Evolutionary conservation across 2,888 invertebrate species (phyloP), one percentile per base, ranked within the genome.

Genomic region (Melinaea marsaeus): DNA sequence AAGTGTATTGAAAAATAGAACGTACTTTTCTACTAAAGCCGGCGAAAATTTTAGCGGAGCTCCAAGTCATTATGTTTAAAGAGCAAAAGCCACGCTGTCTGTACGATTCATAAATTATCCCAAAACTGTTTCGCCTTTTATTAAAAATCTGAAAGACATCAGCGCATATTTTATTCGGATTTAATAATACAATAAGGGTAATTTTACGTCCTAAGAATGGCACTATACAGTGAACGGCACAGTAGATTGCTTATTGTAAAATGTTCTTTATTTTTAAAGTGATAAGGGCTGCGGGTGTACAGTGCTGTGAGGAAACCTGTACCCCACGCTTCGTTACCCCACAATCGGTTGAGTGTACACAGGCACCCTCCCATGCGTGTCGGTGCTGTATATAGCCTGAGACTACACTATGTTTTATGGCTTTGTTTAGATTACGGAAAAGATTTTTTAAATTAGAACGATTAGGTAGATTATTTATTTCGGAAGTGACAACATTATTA

Each of bases 241-340:
- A 32, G n/a, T 58, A 32, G 9, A 42, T 34, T 2, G 2, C 56
- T 54, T 45, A 32, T n/a, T 4, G 32, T 7, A 57, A 59, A 47
- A 33, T 45, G 45, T 22, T 3, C 57, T 13, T 51, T 67, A 65
- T 57, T 35, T 6, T 6, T 9, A 46, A 58, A 6, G 55, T 2
- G 13, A 5, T 59, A 61, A 47, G 11, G 61, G 57, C 51, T 67
- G 57, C 59, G 62, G 65, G 46, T 47, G 35, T 35, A 45, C 59
- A 55, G 51, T 47, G 69, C 67, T 70, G 69, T 62, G 67, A 68
- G 70, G 69, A 65, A 68, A 67, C 68, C 71, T 68, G 69, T 69
- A 67, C 61, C 56, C 57, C 72, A 76, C 75, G 80, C 77, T 77
- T 81, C 78, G 79, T 80, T 81, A 80, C 73, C 60, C 69, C 72